Evolutionary conservation across 1,140 invertebrate species (phyloP).

Genomic region (Euglossa dilemma): DNA sequence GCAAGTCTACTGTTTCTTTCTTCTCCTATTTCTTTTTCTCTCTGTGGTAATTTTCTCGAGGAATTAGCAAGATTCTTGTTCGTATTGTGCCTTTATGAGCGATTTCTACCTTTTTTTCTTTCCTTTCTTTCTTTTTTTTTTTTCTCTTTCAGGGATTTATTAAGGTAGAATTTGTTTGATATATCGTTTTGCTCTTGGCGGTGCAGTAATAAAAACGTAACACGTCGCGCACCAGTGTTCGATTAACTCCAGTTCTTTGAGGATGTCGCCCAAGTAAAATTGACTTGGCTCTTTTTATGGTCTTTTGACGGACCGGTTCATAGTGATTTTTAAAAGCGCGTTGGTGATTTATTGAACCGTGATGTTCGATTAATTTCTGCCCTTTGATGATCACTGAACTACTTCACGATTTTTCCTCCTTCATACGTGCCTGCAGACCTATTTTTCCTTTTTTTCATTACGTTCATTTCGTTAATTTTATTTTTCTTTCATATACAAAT

Average conservation of each 20-base stretch:
- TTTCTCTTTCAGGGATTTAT: not conserved
- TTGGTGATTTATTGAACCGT: not conserved
- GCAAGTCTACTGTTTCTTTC: too few species aligned
- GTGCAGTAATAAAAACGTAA: not conserved
- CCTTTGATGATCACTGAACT: not conserved
- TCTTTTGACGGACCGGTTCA: not conserved
- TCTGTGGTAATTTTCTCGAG: not conserved
- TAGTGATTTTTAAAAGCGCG: conserved; percentile 6
- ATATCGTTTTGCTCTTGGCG: not conserved
- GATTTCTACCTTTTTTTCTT: not conserved
- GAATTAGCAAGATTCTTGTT: not conserved
- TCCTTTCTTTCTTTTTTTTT: not conserved
- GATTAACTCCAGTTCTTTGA: not conserved
- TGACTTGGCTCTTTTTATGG: not conserved
- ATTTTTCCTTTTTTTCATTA: not conserved
- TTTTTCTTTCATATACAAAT: too few species aligned
- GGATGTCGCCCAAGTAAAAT: not conserved
- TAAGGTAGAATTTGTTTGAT: not conserved
- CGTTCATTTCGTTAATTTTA: not conserved
- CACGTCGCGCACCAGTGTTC: not conserved
- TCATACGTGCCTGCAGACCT: too few species aligned
- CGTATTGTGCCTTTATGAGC: not conserved
- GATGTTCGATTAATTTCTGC: not conserved
- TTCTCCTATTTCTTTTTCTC: not conserved
- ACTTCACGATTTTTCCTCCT: not conserved